phyloP scores from a whole-genome alignment of 2,888 invertebrate species.

The Macrosoma leucophasiata region DNA sequence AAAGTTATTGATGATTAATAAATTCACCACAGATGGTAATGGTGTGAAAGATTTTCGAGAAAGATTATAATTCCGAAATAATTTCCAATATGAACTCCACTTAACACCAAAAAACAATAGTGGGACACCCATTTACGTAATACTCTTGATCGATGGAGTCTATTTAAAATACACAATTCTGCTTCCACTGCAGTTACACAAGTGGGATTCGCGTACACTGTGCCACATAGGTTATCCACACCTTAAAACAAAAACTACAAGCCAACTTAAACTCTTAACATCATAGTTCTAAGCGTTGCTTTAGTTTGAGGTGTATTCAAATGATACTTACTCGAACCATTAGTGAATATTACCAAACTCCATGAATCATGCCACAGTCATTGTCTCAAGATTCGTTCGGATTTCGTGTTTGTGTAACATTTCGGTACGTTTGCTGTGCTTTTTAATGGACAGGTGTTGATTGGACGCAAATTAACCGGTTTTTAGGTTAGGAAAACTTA shows the following conservation, averaged over 20 bases:
- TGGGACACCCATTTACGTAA: constrained; percentile 33
- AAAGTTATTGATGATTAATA: no score
- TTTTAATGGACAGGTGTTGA: constrained; percentile 52
- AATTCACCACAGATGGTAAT: no score
- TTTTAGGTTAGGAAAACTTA: constrained; percentile 27
- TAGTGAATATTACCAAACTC: constrained; percentile 53
- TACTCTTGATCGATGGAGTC: constrained; percentile 45
- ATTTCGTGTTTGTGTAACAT: constrained; percentile 35
- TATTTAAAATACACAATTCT: constrained; percentile 42
- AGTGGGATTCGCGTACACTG: constrained; percentile 32
- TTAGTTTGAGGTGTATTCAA: neutral
- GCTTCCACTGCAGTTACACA: constrained; percentile 41
- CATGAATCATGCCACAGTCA: constrained; percentile 52
- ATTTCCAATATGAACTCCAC: constrained; percentile 5
- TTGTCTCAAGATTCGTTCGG: constrained; percentile 41
- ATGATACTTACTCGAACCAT: constrained; percentile 29
- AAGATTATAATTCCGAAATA: neutral
- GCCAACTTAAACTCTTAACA: neutral
- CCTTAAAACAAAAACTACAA: neutral
- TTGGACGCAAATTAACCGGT: constrained; percentile 40
- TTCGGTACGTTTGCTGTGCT: constrained; percentile 36
- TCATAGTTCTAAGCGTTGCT: neutral
- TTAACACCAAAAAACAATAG: constrained; percentile 34
- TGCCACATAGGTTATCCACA: constrained; percentile 11
- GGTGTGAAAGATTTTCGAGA: neutral